Evolutionary conservation across 2,888 invertebrate genomes (phyloP).

Genomic region (Zaprionus obscuricornis): DNA sequence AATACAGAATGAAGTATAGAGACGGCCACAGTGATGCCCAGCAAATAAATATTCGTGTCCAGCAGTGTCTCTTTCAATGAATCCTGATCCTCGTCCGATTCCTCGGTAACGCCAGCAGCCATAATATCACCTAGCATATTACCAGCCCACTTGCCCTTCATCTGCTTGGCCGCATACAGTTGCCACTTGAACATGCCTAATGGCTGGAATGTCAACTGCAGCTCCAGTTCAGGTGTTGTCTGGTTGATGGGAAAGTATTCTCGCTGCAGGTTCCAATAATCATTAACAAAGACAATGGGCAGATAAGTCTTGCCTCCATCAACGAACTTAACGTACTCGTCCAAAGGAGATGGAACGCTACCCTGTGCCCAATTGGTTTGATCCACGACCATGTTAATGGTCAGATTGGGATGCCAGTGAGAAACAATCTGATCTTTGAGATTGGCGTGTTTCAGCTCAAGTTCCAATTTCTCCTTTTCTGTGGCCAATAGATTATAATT

Average conservation of each 20-base stretch:
- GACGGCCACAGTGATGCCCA: slow-evolving; percentile 95
- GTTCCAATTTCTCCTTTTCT: slow-evolving; percentile 85
- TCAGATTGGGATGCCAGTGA: slow-evolving; percentile 99
- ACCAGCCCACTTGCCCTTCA: slow-evolving; percentile 92
- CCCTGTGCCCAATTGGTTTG: slow-evolving; percentile 97
- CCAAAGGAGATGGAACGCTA: slow-evolving; percentile 94
- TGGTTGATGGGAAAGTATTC: slow-evolving; percentile 97
- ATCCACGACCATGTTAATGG: slow-evolving; percentile 97
- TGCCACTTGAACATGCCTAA: slow-evolving; percentile 99
- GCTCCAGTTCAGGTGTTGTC: slow-evolving; percentile 88
- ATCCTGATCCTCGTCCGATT: slow-evolving; percentile 91
- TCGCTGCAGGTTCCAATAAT: slow-evolving; percentile 99
- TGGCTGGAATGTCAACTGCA: slow-evolving; percentile 93
- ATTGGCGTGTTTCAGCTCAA: slow-evolving; percentile 87
- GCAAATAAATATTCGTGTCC: slow-evolving; percentile 97
- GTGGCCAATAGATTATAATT: slow-evolving; percentile 98
- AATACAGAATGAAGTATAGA: slow-evolving; percentile 98
- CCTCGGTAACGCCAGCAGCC: slow-evolving; percentile 85
- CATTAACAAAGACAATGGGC: slow-evolving; percentile 97
- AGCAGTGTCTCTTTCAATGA: slow-evolving; percentile 96
- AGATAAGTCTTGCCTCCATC: slow-evolving; percentile 94
- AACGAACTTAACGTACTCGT: slow-evolving; percentile 95
- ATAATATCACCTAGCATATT: slow-evolving; percentile 87
- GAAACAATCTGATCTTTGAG: slow-evolving; percentile 95
- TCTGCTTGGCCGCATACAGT: slow-evolving; percentile 97